Evolutionary conservation across 2,888 invertebrate genomes (phyloP).

Genomic region (Lycia hirtaria): DNA sequence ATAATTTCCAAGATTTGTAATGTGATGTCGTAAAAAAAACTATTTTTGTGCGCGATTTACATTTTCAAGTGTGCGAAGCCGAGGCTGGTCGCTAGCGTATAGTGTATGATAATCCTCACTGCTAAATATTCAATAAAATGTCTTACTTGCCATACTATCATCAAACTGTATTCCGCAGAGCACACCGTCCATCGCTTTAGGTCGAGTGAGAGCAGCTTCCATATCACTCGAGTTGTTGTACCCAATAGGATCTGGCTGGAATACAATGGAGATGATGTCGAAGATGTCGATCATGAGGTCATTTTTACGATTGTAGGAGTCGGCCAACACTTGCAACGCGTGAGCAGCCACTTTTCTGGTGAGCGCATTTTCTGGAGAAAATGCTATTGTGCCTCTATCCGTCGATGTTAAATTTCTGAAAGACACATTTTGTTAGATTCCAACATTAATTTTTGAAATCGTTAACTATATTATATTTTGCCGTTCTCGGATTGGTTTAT

Average conservation of each 20-base stretch:
- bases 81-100: too few species aligned
- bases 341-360: constrained; percentile 67
- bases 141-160: constrained; percentile 76
- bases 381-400: constrained; percentile 71
- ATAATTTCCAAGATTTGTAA: too few species aligned
- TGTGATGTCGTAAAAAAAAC: too few species aligned
- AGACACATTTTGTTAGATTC: constrained; percentile 1
- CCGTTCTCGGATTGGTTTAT: not conserved
- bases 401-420: constrained; percentile 69
- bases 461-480: not conserved
- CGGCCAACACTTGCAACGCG: constrained; percentile 69
- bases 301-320: too few species aligned
- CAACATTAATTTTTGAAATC: not conserved
- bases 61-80: too few species aligned
- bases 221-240: constrained; percentile 67
- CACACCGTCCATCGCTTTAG: constrained; percentile 74
- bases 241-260: constrained; percentile 69
- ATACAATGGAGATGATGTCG: constrained; percentile 49
- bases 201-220: constrained; percentile 70
- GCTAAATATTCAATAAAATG: not conserved
- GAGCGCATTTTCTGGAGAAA: constrained; percentile 74
- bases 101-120: too few species aligned
- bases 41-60: too few species aligned
- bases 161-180: constrained; percentile 78
- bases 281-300: too few species aligned